phyloP scores from a whole-genome alignment of 2,113 vertebrate genomes.

The Sapajus apella region DNA sequence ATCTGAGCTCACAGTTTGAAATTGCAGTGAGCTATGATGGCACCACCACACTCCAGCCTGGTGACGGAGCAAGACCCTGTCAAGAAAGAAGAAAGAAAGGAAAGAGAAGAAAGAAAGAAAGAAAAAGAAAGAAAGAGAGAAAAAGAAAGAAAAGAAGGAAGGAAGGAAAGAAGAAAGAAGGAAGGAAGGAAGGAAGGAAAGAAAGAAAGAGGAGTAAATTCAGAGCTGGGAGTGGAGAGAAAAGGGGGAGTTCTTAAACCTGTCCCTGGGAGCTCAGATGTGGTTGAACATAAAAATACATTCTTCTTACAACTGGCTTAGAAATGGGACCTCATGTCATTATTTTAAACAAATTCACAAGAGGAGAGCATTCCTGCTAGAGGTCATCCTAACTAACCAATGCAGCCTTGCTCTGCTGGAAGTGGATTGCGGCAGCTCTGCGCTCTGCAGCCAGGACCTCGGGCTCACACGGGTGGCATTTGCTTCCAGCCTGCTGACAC shows the following conservation, averaged over 20 bases:
- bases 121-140: neutral
- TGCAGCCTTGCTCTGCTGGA: neutral
- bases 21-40: too few species aligned
- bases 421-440: conserved; percentile 4
- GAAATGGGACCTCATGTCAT: conserved; percentile 52
- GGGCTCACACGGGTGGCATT: neutral
- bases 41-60: too few species aligned
- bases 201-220: neutral
- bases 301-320: neutral
- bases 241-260: neutral
- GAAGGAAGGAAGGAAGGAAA: too few species aligned
- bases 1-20: too few species aligned
- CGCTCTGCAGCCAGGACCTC: neutral
- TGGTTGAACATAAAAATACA: neutral
- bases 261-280: neutral
- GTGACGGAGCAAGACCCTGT: too few species aligned
- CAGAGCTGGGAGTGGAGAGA: neutral
- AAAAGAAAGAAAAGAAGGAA: neutral
- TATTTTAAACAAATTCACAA: conserved; percentile 54
- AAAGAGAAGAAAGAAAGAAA: too few species aligned
- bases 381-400: conserved; percentile 50
- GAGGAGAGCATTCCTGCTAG: conserved; percentile 35
- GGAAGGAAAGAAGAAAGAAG: too few species aligned
- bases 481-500: neutral
- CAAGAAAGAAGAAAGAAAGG: neutral